Conservation (phyloP, 2,888 invertebrate genomes). For the Pristionchus japonicus region DNA sequence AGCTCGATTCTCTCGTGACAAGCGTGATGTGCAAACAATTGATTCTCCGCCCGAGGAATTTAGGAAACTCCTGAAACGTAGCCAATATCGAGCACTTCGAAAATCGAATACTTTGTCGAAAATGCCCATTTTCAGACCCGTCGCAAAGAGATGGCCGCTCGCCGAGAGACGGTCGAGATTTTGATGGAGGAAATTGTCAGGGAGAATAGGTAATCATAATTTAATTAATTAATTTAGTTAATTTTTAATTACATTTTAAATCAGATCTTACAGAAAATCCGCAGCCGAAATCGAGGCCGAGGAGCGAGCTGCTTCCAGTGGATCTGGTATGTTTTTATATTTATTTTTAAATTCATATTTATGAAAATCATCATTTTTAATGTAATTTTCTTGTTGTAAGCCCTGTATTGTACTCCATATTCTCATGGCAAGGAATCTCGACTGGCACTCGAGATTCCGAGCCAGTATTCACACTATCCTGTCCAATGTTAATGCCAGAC, state of each 20-base stretch:
- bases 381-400: not conserved
- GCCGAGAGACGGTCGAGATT: slow-evolving; percentile 38
- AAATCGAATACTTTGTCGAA: too few species aligned
- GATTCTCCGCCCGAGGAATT: too few species aligned
- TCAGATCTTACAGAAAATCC: not conserved
- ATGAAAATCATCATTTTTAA: not conserved
- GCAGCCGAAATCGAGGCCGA: not conserved
- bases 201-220: not conserved
- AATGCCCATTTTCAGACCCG: slow-evolving; percentile 2
- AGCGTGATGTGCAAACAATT: too few species aligned
- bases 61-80: too few species aligned
- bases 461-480: too few species aligned
- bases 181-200: slow-evolving; percentile 42
- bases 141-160: not conserved
- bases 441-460: not conserved
- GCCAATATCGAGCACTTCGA: too few species aligned
- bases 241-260: not conserved
- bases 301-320: not conserved
- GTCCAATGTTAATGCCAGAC: too few species aligned
- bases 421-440: not conserved
- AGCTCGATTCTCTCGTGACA: too few species aligned
- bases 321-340: not conserved
- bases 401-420: not conserved
- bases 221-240: not conserved
- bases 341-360: too few species aligned